phyloP scores from a whole-genome alignment of 2,113 vertebrate species.

The Paracanthobrama guichenoti region DNA sequence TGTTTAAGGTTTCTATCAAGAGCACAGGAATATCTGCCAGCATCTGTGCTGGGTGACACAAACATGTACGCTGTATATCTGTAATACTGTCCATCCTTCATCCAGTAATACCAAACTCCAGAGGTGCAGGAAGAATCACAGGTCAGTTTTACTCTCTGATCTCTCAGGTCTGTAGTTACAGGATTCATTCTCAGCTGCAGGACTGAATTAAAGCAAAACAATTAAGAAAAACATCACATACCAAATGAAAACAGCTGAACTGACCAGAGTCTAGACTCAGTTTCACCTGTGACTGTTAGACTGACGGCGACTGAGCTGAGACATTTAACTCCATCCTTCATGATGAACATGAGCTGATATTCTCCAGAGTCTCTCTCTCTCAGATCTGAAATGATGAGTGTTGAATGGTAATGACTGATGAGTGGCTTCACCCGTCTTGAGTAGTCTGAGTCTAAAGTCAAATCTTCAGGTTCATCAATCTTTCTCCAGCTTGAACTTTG shows the following conservation, averaged over 20 bases:
- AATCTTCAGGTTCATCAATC: conserved; percentile 35
- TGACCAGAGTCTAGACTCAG: not conserved
- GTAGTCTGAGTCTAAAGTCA: conserved; percentile 46
- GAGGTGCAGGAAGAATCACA: too few species aligned
- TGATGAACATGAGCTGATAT: conserved; percentile 44
- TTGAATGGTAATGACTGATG: too few species aligned
- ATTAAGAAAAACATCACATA: not conserved
- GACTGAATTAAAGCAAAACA: not conserved
- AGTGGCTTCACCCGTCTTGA: conserved; percentile 8
- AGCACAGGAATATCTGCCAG: conserved; percentile 28
- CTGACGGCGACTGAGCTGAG: not conserved
- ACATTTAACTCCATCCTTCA: not conserved
- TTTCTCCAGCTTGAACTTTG: conserved; percentile 38
- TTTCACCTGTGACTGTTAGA: conserved; percentile 45
- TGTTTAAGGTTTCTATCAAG: not conserved
- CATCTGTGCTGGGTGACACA: too few species aligned
- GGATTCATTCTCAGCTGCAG: not conserved
- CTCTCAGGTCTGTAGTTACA: not conserved
- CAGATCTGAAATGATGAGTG: conserved; percentile 37
- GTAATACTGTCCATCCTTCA: too few species aligned
- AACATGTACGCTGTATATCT: too few species aligned
- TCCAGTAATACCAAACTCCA: too few species aligned
- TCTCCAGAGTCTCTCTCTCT: conserved; percentile 33
- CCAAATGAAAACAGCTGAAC: not conserved
- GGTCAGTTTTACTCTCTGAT: too few species aligned